These are phyloP conservation scores for zebrafish (Danio rerio) DNA, from an alignment of 2,113 vertebrate species.

Conservation along the genomic window GRCz12tu NC_133192.1:13530501-13531000, in stretches of 20 bases:
- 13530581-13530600: too few species aligned
- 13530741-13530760: conserved; percentile 22
- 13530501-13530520: too few species aligned
- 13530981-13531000: not conserved
- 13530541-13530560: too few species aligned
- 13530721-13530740: not conserved
- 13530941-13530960: not conserved
- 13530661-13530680: not conserved
- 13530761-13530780: conserved; percentile 28
- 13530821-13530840: conserved; percentile 23
- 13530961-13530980: not conserved
- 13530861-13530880: not conserved
- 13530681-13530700: conserved; percentile 8
- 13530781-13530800: conserved; percentile 54
- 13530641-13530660: not conserved
- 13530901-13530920: not conserved
- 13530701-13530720: conserved; percentile 22
- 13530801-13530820: conserved; percentile 17
- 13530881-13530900: not conserved
- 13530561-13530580: too few species aligned
- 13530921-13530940: not conserved
- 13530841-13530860: conserved; percentile 25
- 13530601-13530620: too few species aligned
- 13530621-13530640: not conserved
- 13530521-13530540: too few species aligned